Base-by-base conservation (phyloP, 2,888 invertebrate species). In the Augochlorella aurata region DNA sequence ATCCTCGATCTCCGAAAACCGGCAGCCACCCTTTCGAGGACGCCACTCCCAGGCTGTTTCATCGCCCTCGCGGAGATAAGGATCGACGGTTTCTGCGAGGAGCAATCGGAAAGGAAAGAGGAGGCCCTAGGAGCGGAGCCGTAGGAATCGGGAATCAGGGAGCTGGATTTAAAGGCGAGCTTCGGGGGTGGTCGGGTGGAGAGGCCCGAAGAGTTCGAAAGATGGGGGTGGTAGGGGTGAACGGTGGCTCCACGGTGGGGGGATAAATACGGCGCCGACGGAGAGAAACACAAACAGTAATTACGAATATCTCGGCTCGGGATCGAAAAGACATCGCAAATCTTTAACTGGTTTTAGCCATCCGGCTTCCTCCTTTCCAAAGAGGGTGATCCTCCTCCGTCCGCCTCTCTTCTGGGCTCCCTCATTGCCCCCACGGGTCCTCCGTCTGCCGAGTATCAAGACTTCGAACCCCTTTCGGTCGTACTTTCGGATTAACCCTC, bases 241-340 rank as follows among this genome's bases (percentile, higher is more conserved):
- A 78, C 76, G 83, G n/a, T n/a, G 74, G 76, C 80, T 83, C 0
- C 38, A 7, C 5, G 7, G 38, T 5, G 38, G 85, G 86, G 89
- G 90, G 90, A 91, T 91, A 92, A 92, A 92, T 92, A 91, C 90
- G 89, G 86, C 88, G 89, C 82, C 90, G 89, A 90, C 90, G 91
- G 90, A 86, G 92, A 93, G 93, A 93, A 93, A 93, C 92, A 93
- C 93, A 93, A 93, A 93, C 93, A 93, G 93, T 93, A 93, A 93
- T 93, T 93, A 93, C 93, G 92, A 93, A 93, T 93, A 93, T 93
- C 93, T 93, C 89, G 90, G 90, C 89, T 84, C 84, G 90, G 91
- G 92, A 93, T 93, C 93, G 93, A 93, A 93, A 93, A 93, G 93
- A 93, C 93, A 93, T 93, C 90, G 93, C 92, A 85, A 92, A 93